A percentile compares a stretch with the other conserved stretches of the same genome.
Evolutionary conservation across 1,140 invertebrate genomes (phyloP).

Genomic region (Andricus grossulariae): DNA sequence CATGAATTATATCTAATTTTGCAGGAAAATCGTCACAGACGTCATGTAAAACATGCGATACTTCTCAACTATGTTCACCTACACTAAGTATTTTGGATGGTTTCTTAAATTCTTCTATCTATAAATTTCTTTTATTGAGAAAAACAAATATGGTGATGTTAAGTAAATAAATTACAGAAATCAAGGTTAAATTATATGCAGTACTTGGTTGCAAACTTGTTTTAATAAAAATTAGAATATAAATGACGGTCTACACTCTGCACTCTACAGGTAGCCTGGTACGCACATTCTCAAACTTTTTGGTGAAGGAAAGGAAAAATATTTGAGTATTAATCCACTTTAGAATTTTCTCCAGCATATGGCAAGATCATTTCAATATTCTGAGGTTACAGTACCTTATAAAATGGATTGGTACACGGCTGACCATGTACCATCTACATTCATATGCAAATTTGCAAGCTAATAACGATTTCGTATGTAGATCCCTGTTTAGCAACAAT

Average conservation of each 20-base stretch:
- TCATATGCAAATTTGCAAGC: slow-evolving; percentile 58
- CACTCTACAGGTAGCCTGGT: background rate
- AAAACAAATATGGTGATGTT: too few relatives aligned
- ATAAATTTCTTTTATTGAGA: too few relatives aligned
- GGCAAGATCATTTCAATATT: slow-evolving; percentile 10
- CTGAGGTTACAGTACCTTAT: slow-evolving; percentile 52
- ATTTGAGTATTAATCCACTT: background rate
- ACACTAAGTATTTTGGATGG: too few relatives aligned
- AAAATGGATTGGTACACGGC: slow-evolving; percentile 49
- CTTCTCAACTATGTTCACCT: too few relatives aligned
- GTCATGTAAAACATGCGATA: too few relatives aligned
- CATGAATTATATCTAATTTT: too few relatives aligned
- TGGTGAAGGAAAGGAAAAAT: background rate
- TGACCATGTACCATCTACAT: slow-evolving; percentile 49
- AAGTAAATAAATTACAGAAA: too few relatives aligned
- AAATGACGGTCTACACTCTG: background rate
- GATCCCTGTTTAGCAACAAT: slow-evolving; percentile 60
- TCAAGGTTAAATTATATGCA: too few relatives aligned
- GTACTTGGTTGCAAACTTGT: too few relatives aligned
- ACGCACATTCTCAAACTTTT: background rate
- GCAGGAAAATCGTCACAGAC: too few relatives aligned
- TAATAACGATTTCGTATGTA: slow-evolving; percentile 61
- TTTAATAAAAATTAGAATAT: background rate
- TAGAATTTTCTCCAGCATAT: slow-evolving; percentile 13
- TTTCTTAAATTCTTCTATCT: too few relatives aligned